Conservation (phyloP, 2,797 vertebrate species). For the Lutjanus argentimaculatus region DNA sequence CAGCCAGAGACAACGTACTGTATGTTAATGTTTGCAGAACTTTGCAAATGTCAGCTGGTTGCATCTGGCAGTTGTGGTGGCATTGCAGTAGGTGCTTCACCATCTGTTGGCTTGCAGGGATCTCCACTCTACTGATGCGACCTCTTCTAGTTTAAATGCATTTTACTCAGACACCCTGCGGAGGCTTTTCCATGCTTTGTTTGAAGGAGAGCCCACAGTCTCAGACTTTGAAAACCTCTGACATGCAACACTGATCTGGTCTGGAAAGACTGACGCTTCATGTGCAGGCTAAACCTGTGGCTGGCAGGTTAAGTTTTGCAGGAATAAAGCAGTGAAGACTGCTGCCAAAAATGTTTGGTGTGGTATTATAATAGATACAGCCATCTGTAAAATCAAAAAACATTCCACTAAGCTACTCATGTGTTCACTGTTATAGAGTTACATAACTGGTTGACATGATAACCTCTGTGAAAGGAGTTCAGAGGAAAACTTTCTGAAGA, state of each 20-base stretch:
- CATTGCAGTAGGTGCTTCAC: no score
- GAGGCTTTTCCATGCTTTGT: no score
- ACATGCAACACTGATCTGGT: background rate
- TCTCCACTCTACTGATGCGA: no score
- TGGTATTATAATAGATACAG: background rate
- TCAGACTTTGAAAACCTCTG: no score
- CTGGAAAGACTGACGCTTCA: background rate
- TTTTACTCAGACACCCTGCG: no score
- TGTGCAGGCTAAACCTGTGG: background rate
- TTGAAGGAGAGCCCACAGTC: no score
- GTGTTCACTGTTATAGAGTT: background rate
- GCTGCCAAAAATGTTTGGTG: background rate
- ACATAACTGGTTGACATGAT: background rate
- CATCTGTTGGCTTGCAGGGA: no score
- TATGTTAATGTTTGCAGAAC: no score
- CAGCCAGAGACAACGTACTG: no score
- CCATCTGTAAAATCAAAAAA: background rate
- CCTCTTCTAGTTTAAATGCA: no score
- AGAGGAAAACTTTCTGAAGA: background rate
- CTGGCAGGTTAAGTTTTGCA: background rate
- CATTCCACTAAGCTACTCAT: constrained; percentile 8
- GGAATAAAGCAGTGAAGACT: background rate
- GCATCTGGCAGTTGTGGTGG: no score
- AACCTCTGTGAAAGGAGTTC: background rate
- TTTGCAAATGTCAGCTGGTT: no score